Conservation (phyloP, 2,888 invertebrate species). For the Cryptus viduatorius region DNA sequence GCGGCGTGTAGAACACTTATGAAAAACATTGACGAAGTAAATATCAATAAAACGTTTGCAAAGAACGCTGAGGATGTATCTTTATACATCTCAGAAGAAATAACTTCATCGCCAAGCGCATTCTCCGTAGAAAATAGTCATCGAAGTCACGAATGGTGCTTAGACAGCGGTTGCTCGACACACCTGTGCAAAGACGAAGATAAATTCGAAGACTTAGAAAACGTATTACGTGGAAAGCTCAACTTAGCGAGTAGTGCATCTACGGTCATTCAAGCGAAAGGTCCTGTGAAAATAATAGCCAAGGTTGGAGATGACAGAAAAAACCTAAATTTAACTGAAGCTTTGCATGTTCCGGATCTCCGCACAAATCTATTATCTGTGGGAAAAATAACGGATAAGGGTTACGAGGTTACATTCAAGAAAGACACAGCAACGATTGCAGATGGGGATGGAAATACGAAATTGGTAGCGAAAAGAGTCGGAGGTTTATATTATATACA, state of each 20-base stretch:
- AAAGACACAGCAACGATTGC: conserved; percentile 47
- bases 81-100: conserved; percentile 10
- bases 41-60: no score
- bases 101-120: no score
- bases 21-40: no score
- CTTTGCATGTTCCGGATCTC: conserved; percentile 65
- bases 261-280: conserved; percentile 17
- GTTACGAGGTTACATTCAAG: conserved; percentile 54
- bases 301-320: neutral
- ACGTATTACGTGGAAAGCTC: conserved; percentile 19
- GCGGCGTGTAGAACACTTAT: no score
- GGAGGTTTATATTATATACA: conserved; percentile 63
- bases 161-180: conserved; percentile 60
- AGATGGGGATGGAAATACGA: conserved; percentile 44
- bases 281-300: conserved; percentile 14
- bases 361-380: conserved; percentile 68
- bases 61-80: conserved; percentile 29
- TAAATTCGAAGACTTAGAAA: conserved; percentile 25
- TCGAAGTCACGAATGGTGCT: conserved; percentile 40
- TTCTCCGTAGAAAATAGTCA: neutral
- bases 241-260: conserved; percentile 45
- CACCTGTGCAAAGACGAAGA: conserved; percentile 61
- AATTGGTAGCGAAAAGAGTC: conserved; percentile 53
- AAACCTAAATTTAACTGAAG: conserved; percentile 39
- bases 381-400: conserved; percentile 66